Conservation (phyloP, 2,888 invertebrate genomes). For the Cephus pulcher region DNA sequence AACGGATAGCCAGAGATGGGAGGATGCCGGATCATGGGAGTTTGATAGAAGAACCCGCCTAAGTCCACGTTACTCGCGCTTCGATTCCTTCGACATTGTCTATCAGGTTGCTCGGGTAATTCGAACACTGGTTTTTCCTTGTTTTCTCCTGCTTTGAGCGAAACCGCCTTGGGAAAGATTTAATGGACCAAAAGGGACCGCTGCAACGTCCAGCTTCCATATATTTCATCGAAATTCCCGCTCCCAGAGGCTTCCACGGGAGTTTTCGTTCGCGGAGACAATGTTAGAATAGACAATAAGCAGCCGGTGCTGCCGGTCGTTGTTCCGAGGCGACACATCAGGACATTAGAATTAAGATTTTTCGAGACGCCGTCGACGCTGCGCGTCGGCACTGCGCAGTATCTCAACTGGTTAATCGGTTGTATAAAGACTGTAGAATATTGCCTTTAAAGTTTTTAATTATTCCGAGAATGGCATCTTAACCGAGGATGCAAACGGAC, state of each 20-base stretch:
- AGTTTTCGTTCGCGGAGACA: too few species aligned
- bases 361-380: not conserved
- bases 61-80: constrained; percentile 37
- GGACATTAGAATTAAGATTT: constrained; percentile 34
- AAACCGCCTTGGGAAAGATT: constrained; percentile 24
- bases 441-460: constrained; percentile 42
- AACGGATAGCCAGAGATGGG: constrained; percentile 48
- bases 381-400: constrained; percentile 11
- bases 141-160: constrained; percentile 36
- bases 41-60: constrained; percentile 13
- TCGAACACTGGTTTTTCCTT: constrained; percentile 28
- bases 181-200: not conserved
- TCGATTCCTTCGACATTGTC: constrained; percentile 38
- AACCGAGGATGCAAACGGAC: constrained; percentile 7
- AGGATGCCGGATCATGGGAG: constrained; percentile 11
- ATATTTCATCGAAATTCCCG: too few species aligned
- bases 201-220: not conserved
- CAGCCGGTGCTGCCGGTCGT: not conserved
- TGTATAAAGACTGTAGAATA: constrained; percentile 43
- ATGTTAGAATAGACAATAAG: too few species aligned
- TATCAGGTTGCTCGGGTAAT: constrained; percentile 23
- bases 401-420: constrained; percentile 42
- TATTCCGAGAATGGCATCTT: constrained; percentile 38
- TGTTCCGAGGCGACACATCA: constrained; percentile 22
- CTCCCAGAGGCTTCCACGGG: too few species aligned